Base-by-base conservation (phyloP, 2,113 vertebrate species). In the Perccottus glenii region DNA sequence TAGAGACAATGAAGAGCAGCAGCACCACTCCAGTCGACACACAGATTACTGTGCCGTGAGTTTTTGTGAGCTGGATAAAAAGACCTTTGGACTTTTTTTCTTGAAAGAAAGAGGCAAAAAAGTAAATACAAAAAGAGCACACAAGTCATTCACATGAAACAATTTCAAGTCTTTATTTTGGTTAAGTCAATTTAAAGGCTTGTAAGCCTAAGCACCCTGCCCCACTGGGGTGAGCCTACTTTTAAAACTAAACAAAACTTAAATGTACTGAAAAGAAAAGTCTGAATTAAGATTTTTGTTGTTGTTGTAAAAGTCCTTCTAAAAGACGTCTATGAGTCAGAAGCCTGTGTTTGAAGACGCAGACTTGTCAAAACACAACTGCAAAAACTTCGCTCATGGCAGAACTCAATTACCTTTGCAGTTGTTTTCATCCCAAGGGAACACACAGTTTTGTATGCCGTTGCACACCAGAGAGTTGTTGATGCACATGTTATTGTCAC, bases 401-500 rank as follows among this genome's bases (percentile, higher is more conserved):
- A 58, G 19, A 5, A 27, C 49, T 64, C 19, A 83, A 47, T 11
- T 88, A 98, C 96, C 96, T 94, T 92, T 94, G 83, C 97, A 98
- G 72, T 96, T 96, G 77, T 95, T 95, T 86, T 99, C 97, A 72
- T 99, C 97, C 96, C 97, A 98, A 12, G 97, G 96, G 74, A 97
- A 98, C 14, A 98, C 95, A 77, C 97, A 99, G 90, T 99, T 99
- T 63, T 99, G 97, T 59, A 98, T 87, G 48, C 96, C 97, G 35
- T 98, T 99, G 82, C 97, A 99, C 74, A 98, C 96, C 78, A 99
- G 91, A 68, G 96, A 95, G 77, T 92, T 96, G 89, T 99, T 98
- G 94, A 99, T 98, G 88, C 97, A 99, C 97, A 99, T 98, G 92
- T 96, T 98, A 85, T 94, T 98, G 82, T 99, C 95, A 87, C 97